Conservation (phyloP, 2,888 invertebrate genomes). For the Xestia ashworthii region DNA sequence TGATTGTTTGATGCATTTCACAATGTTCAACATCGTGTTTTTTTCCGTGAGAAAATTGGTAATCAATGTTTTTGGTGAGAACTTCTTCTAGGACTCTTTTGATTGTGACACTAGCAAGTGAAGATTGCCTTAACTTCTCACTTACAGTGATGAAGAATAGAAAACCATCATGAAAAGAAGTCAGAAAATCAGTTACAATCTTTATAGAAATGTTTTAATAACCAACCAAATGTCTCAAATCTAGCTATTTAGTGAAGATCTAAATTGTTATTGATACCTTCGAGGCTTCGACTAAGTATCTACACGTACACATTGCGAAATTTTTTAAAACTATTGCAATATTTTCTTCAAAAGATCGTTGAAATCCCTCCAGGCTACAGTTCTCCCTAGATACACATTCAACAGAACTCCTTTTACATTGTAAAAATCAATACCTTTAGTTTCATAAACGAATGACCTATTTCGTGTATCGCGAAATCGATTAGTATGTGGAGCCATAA, state of each 20-base stretch:
- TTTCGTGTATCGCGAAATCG: slow-evolving; percentile 69
- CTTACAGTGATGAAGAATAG: background rate
- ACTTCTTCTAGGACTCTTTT: slow-evolving; percentile 8
- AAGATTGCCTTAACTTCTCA: background rate
- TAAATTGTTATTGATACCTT: background rate
- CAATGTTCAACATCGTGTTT: slow-evolving; percentile 41
- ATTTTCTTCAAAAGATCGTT: background rate
- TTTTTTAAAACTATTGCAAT: background rate
- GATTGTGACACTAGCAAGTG: background rate
- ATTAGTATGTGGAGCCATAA: slow-evolving; percentile 66
- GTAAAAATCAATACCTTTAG: slow-evolving; percentile 18
- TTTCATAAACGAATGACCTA: slow-evolving; percentile 58
- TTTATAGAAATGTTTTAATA: background rate
- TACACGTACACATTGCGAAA: no score
- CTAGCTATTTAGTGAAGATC: background rate
- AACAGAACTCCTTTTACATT: background rate
- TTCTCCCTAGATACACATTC: background rate
- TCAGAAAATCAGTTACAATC: no score
- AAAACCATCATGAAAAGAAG: background rate
- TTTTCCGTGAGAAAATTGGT: slow-evolving; percentile 56
- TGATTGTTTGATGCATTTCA: slow-evolving; percentile 69
- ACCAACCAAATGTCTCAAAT: background rate
- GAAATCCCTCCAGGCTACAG: background rate
- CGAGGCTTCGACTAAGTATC: no score
- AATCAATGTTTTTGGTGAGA: slow-evolving; percentile 23